Evolutionary conservation across 2,113 vertebrate species (phyloP).

Genomic region (human): DNA sequence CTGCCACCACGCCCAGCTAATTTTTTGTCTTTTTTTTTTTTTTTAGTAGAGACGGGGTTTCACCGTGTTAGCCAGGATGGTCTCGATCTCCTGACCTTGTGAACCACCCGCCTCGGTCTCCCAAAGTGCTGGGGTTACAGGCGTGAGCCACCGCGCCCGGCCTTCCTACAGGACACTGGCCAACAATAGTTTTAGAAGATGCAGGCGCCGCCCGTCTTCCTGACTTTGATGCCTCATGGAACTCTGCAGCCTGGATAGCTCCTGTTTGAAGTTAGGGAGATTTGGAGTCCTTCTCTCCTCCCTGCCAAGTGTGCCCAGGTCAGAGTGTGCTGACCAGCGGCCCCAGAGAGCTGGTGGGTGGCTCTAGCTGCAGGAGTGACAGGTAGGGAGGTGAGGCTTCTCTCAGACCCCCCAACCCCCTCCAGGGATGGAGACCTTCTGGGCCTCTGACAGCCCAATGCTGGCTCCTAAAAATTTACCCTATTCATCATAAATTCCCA

Average conservation of each 20-base stretch:
- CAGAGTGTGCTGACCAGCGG: rapidly evolving
- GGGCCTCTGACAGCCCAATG: rapidly evolving
- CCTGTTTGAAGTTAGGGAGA: rapidly evolving
- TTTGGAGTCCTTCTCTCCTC: rapidly evolving
- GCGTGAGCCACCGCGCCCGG: too few species aligned
- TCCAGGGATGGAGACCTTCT: rapidly evolving
- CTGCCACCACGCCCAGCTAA: rapidly evolving
- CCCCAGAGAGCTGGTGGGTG: rapidly evolving
- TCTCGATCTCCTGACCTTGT: too few species aligned
- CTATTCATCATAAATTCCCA: not conserved
- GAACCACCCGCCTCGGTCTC: rapidly evolving
- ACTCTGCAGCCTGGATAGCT: rapidly evolving
- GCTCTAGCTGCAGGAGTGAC: rapidly evolving
- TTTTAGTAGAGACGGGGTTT: too few species aligned
- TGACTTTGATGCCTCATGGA: too few species aligned
- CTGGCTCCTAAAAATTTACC: not conserved
- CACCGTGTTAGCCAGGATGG: too few species aligned
- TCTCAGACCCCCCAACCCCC: too few species aligned
- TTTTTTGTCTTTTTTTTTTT: too few species aligned
- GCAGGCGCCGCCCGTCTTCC: not conserved
- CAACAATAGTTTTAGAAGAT: too few species aligned
- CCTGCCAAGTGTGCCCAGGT: rapidly evolving
- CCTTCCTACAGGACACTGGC: rapidly evolving
- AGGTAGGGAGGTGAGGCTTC: rapidly evolving
- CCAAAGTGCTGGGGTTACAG: too few species aligned